Evolutionary conservation across 2,113 vertebrate species (phyloP), one percentile per base, ranked within the genome.

Genomic region (Vulpes vulpes): DNA sequence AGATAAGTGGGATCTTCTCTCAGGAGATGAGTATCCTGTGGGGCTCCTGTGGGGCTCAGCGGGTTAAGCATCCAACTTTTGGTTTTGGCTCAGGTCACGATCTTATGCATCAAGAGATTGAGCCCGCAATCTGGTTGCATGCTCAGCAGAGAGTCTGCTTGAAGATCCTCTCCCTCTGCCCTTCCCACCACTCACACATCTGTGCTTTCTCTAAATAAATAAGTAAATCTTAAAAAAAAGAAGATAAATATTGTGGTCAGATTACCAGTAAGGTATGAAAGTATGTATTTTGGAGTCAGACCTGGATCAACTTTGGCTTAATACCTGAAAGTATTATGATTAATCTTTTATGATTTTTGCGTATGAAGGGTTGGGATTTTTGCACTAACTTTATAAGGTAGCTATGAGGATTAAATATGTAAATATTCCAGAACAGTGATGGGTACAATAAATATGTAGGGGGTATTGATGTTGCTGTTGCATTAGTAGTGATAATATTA

Each of bases 331-430:
- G 30, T 73, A 78, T 55, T 69, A 43, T 64, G 16, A 60, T 83
- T 38, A 83, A 95, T 38, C 23, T 57, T 15, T 32, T 74, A 86
- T 83, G 38, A 51, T 65, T 93, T 96, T 91, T 85, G 10, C 67
- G 14, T 35, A 19, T 30, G 57, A 95, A 94, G 57, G 89, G 94
- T 27, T 84, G 2, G 14, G 14, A 78, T 64, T 82, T 81, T 89
- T 80, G 27, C 17, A 55, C 15, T 84, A 93, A 91, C 4, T 35
- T 60, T 95, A 60, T 11, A 95, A 15, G 30, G n/a, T 74, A 88
- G 1, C n/a, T 59, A 1, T 69, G 60, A 49, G 23, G 27, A 35
- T 73, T 76, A 81, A 49, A 30, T 85, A 20, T 82, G 49, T 16
- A 90, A 88, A 88, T 92, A 43, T 71, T 91, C 74, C 27, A 30